phyloP scores from a whole-genome alignment of 2,113 vertebrate genomes.

The Xiphophorus maculatus region DNA sequence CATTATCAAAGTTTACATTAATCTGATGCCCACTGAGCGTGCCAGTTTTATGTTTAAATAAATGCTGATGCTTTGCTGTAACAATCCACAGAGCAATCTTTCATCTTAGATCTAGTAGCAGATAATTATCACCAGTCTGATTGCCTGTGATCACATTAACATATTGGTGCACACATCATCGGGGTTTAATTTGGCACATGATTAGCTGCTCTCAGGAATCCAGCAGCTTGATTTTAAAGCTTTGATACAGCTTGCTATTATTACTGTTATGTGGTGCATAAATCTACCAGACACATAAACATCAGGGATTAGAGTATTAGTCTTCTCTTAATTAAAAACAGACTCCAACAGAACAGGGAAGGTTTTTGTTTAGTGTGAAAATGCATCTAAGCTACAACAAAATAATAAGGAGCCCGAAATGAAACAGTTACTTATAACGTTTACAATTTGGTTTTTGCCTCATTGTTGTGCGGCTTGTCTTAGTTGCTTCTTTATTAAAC shows the following conservation, averaged over 20 bases:
- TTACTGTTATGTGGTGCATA: background rate
- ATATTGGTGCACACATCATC: background rate
- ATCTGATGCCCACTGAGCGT: no score
- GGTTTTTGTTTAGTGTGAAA: background rate
- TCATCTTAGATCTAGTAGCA: background rate
- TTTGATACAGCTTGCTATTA: background rate
- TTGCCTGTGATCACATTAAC: background rate
- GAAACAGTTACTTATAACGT: background rate
- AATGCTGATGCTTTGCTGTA: background rate
- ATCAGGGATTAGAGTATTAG: background rate
- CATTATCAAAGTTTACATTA: background rate
- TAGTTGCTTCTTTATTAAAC: background rate
- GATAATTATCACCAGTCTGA: background rate
- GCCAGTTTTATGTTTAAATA: background rate
- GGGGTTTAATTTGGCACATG: background rate
- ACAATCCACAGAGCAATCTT: background rate
- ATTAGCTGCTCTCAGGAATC: background rate
- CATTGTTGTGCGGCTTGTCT: background rate
- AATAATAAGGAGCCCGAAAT: background rate
- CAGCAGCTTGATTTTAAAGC: background rate
- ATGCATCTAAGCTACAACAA: background rate
- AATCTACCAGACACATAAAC: background rate
- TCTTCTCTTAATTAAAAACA: background rate
- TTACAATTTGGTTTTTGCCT: background rate
- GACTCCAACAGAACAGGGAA: background rate